Evolutionary conservation across 1,140 invertebrate species (phyloP).

Genomic region (Zaprionus vittiger): DNA sequence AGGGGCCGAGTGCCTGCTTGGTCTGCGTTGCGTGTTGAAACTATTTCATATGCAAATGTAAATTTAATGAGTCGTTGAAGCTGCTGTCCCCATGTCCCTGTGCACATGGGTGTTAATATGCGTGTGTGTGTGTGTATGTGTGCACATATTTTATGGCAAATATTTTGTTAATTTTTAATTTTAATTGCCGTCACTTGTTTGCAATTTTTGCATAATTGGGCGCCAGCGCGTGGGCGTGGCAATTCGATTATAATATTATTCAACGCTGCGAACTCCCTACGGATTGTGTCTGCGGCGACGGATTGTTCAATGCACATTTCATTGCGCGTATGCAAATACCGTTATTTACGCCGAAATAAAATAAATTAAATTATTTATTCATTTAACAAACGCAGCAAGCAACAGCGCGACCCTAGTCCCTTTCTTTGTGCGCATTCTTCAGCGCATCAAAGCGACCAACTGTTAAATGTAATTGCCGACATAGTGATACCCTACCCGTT

Average conservation of each 20-base stretch:
- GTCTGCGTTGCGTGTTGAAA: constrained; percentile 58
- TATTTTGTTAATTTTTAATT: constrained; percentile 82
- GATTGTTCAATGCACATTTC: constrained; percentile 16
- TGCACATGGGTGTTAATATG: constrained; percentile 41
- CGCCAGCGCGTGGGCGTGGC: constrained; percentile 33
- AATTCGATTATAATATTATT: constrained; percentile 70
- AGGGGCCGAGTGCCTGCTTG: not conserved
- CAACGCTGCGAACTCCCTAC: constrained; percentile 42
- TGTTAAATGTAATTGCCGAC: constrained; percentile 24
- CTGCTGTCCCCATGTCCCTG: constrained; percentile 38
- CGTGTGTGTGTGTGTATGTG: constrained; percentile 22
- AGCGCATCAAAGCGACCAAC: constrained; percentile 20
- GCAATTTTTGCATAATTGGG: constrained; percentile 74
- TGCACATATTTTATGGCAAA: constrained; percentile 46
- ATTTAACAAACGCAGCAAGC: constrained; percentile 52
- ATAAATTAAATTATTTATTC: constrained; percentile 63
- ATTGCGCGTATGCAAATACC: constrained; percentile 24
- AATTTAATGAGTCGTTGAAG: constrained; percentile 78
- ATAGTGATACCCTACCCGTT: not conserved
- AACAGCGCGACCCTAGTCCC: not conserved
- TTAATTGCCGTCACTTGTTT: constrained; percentile 76
- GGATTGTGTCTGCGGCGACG: constrained; percentile 1
- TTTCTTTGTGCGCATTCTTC: constrained; percentile 2
- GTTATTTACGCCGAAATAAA: constrained; percentile 58
- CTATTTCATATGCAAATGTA: constrained; percentile 76